phyloP scores from a whole-genome alignment of 2,797 vertebrate species.

The Hirundo rustica region DNA sequence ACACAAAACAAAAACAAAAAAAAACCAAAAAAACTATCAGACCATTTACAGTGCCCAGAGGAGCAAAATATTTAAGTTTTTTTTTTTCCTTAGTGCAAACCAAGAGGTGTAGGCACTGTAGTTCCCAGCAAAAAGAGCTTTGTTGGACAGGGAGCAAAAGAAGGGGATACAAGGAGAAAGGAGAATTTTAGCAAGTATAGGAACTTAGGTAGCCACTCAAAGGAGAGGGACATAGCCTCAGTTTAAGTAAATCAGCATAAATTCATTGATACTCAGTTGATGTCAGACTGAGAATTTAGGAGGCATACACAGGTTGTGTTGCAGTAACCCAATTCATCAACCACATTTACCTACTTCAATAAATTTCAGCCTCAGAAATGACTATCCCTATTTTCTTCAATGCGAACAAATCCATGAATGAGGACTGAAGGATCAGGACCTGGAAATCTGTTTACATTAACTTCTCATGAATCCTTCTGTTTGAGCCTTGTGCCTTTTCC shows the following conservation, averaged over 20 bases:
- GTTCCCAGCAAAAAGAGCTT: conserved; percentile 4
- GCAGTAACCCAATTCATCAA: background rate
- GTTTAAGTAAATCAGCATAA: background rate
- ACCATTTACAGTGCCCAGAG: conserved; percentile 9
- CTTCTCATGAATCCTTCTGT: background rate
- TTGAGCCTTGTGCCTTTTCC: background rate
- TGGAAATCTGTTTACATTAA: background rate
- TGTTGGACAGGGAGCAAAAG: background rate
- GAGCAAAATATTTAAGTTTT: background rate
- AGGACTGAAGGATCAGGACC: background rate
- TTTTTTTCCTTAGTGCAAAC: conserved; percentile 16
- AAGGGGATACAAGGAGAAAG: background rate
- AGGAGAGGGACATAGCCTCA: background rate
- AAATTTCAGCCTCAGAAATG: background rate
- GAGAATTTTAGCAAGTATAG: background rate
- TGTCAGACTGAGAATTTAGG: background rate
- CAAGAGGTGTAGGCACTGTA: conserved; percentile 24
- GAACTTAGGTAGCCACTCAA: background rate
- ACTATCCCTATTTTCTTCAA: background rate
- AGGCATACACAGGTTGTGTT: background rate
- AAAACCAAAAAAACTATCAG: conserved; percentile 1
- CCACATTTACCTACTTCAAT: background rate
- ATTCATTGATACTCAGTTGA: background rate
- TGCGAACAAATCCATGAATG: background rate
- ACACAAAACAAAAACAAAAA: too few species aligned